Percentiles rank a stretch among this genome's conserved stretches.
Evolutionary conservation across 2,888 invertebrate species (phyloP).

Genomic region (Protophormia terraenovae): DNA sequence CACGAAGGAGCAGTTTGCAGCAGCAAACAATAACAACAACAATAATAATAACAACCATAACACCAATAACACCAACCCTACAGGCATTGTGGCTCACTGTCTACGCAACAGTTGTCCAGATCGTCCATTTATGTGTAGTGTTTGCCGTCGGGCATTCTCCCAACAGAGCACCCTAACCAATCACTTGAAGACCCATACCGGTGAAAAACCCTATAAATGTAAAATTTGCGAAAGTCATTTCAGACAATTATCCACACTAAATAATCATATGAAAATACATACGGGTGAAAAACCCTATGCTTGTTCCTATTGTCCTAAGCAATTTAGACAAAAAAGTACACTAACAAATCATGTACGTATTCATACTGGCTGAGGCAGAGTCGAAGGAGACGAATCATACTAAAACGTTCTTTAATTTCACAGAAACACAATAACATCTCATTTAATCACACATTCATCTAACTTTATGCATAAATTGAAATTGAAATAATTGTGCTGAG

Average conservation of each 20-base stretch:
- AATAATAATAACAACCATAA: constrained; percentile 66
- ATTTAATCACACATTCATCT: constrained; percentile 45
- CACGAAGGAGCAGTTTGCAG: constrained; percentile 70
- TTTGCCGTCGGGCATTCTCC: constrained; percentile 77
- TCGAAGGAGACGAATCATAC: constrained; percentile 52
- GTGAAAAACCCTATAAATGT: constrained; percentile 78
- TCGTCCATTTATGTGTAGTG: constrained; percentile 77
- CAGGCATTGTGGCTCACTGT: constrained; percentile 69
- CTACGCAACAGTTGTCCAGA: constrained; percentile 72
- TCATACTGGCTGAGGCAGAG: constrained; percentile 74
- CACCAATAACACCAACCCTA: constrained; percentile 69
- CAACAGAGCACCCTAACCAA: constrained; percentile 78
- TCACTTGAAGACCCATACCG: constrained; percentile 79
- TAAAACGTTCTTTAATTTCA: constrained; percentile 60
- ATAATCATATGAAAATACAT: constrained; percentile 79
- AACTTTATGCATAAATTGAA: constrained; percentile 19
- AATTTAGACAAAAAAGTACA: constrained; percentile 79
- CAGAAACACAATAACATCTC: constrained; percentile 58
- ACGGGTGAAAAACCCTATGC: constrained; percentile 78
- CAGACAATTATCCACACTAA: constrained; percentile 78
- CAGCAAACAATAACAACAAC: constrained; percentile 68
- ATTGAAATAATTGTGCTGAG: constrained; percentile 11
- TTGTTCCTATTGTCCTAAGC: constrained; percentile 80
- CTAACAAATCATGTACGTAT: constrained; percentile 77
- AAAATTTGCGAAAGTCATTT: constrained; percentile 78